These are phyloP conservation scores for Leptopterna dolabrata DNA, from an alignment of 2,888 invertebrate species.

Conservation along the genomic window DNA sequence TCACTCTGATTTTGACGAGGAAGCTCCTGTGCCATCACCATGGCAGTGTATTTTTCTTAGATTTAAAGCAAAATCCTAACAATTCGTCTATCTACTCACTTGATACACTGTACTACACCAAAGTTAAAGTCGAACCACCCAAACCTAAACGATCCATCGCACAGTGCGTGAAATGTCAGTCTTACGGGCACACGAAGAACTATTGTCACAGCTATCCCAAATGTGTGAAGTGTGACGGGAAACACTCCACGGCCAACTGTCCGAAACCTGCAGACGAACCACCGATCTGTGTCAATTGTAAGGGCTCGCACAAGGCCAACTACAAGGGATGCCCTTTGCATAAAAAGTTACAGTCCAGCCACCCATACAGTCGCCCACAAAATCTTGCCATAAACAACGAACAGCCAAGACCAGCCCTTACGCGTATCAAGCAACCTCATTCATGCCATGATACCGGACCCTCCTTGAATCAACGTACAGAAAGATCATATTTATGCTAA, in stretches of 20 bases:
- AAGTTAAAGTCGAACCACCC: background rate
- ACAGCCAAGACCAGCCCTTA: background rate
- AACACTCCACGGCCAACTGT: background rate
- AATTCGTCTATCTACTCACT: background rate
- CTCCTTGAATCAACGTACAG: background rate
- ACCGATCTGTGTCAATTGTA: slow-evolving; percentile 1
- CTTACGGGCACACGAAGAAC: slow-evolving; percentile 2
- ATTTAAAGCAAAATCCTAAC: background rate
- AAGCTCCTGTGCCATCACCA: no score
- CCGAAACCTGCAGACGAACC: background rate
- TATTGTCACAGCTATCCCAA: background rate
- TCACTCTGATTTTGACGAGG: no score
- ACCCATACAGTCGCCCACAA: background rate
- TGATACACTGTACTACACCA: background rate
- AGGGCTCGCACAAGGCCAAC: background rate
- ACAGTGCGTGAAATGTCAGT: slow-evolving; percentile 17
- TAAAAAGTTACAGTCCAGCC: no score
- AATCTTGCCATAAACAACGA: background rate
- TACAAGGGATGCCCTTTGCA: no score
- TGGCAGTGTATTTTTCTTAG: background rate
- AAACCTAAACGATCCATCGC: background rate
- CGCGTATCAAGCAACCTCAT: background rate
- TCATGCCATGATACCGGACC: background rate
- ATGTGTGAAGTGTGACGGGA: background rate
- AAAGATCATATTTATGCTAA: background rate